phyloP scores from a whole-genome alignment of 1,140 invertebrate species.

The Paraescarpia echinospica region DNA sequence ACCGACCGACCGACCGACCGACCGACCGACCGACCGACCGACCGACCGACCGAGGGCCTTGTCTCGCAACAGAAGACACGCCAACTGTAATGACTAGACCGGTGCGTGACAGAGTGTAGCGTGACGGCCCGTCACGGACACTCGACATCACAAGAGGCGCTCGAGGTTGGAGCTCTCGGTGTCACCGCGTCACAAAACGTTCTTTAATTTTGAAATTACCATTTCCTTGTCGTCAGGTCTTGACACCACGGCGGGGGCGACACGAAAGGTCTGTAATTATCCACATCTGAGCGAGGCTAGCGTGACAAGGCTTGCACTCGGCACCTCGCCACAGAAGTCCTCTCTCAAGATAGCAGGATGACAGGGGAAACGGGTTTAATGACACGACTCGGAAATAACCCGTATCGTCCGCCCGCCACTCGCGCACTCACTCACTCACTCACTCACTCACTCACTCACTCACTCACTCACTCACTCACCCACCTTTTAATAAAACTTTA shows the following conservation, averaged over 20 bases:
- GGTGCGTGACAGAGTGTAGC: neutral
- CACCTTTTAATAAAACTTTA: too few relatives aligned
- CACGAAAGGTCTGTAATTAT: neutral
- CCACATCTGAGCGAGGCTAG: neutral
- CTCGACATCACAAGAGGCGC: neutral
- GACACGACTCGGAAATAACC: neutral
- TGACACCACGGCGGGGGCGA: neutral
- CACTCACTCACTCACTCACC: too few relatives aligned
- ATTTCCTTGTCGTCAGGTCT: neutral
- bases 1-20: too few relatives aligned
- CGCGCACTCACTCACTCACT: neutral
- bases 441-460: neutral
- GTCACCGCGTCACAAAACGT: neutral
- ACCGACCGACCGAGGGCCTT: neutral
- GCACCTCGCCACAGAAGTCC: neutral
- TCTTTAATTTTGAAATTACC: neutral
- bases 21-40: neutral
- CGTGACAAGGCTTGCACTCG: neutral
- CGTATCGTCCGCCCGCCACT: neutral
- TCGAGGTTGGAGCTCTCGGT: neutral
- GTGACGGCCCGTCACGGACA: neutral
- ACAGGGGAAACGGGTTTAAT: neutral
- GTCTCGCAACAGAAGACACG: neutral
- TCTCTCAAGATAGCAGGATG: neutral
- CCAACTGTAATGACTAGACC: neutral